phyloP scores from a whole-genome alignment of 2,797 vertebrate species.

The Intellagama lesueurii region DNA sequence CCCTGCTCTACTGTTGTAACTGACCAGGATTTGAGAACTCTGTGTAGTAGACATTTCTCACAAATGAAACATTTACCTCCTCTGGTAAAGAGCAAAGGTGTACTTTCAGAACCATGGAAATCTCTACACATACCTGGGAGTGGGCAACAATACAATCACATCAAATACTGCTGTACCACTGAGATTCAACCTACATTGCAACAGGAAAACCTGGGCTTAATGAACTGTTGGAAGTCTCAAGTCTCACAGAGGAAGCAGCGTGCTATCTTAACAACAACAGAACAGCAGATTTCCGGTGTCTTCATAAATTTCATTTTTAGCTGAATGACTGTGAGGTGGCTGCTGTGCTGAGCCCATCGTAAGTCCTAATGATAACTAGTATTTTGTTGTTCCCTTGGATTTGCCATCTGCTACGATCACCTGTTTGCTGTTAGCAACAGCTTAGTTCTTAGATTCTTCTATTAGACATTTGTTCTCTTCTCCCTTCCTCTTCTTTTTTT shows the following conservation, averaged over 20 bases:
- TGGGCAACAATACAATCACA: background rate
- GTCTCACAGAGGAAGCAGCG: background rate
- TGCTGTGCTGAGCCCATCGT: conserved; percentile 27
- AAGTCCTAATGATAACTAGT: conserved; percentile 11
- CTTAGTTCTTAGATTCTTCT: conserved; percentile 14
- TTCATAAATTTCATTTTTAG: conserved; percentile 30
- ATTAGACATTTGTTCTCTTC: background rate
- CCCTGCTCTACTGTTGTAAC: background rate
- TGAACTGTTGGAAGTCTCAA: background rate
- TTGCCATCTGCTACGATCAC: conserved; percentile 39
- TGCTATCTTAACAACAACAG: background rate
- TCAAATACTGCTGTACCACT: background rate
- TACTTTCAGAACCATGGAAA: background rate
- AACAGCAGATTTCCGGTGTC: conserved; percentile 26
- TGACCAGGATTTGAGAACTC: background rate
- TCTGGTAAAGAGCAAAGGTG: conserved; percentile 10
- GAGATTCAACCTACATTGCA: background rate
- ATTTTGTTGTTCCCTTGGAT: conserved; percentile 34
- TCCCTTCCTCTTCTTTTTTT: background rate
- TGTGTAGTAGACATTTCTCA: background rate
- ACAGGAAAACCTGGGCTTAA: background rate
- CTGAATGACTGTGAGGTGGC: conserved; percentile 16
- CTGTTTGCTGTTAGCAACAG: conserved; percentile 45
- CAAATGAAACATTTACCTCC: background rate
- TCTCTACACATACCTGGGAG: background rate